phyloP scores from a whole-genome alignment of 2,797 vertebrate species.

The Cyprinodon diabolis region DNA sequence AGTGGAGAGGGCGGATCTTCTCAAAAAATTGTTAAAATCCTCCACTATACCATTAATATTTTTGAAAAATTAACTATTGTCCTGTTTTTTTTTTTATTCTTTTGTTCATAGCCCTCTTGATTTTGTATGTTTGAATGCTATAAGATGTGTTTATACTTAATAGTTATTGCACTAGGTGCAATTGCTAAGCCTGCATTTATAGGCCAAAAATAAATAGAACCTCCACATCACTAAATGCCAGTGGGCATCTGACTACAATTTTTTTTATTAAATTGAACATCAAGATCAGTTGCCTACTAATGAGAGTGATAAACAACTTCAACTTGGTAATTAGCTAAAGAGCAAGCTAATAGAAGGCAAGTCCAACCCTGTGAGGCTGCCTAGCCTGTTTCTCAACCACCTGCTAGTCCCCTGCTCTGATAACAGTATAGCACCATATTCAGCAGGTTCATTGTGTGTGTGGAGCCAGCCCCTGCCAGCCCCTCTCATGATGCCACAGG shows the following conservation, averaged over 20 bases:
- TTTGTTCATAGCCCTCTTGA: too few species aligned
- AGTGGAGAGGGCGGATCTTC: too few species aligned
- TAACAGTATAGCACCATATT: constrained; percentile 71
- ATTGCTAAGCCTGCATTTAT: background rate
- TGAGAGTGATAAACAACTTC: constrained; percentile 24
- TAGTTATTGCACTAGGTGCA: background rate
- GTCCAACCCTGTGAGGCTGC: constrained; percentile 44
- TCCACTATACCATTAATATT: too few species aligned
- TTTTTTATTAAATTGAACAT: too few species aligned
- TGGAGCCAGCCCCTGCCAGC: constrained; percentile 29
- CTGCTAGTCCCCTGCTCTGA: constrained; percentile 39
- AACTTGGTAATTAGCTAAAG: constrained; percentile 25
- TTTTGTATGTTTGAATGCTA: background rate
- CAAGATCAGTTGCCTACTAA: background rate
- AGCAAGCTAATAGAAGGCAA: constrained; percentile 26
- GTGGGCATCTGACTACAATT: constrained; percentile 34
- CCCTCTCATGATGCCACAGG: constrained; percentile 62
- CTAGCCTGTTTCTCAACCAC: constrained; percentile 44
- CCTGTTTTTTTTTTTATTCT: too few species aligned
- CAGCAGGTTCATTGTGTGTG: constrained; percentile 85
- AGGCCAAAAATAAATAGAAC: constrained; percentile 27
- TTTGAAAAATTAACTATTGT: too few species aligned
- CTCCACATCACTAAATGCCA: constrained; percentile 2
- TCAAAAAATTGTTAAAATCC: too few species aligned
- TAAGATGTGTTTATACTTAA: background rate